Conservation (phyloP, 2,797 vertebrate species). For the Distichodus sexfasciatus region DNA sequence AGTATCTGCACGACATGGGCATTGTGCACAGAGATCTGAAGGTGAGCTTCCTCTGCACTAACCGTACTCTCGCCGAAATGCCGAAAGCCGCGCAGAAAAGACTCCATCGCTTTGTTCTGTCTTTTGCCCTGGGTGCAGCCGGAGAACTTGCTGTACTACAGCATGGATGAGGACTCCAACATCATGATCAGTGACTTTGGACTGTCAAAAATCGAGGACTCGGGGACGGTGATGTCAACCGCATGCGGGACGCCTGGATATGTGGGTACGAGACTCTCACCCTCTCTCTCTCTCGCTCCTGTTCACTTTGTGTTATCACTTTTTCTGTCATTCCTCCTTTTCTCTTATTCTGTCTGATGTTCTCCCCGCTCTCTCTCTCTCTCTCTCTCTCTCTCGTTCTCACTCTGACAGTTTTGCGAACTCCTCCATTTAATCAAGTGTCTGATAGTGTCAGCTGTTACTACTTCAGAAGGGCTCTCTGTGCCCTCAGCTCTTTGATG, state of each 20-base stretch:
- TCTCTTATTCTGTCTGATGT: too few relatives aligned
- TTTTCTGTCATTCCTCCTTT: not conserved
- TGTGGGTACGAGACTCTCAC: constrained; percentile 76
- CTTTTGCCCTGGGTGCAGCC: constrained; percentile 71
- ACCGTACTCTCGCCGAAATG: not conserved
- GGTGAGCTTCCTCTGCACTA: constrained; percentile 63
- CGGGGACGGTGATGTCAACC: constrained; percentile 90
- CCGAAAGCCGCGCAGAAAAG: not conserved
- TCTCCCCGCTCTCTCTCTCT: constrained; percentile 2
- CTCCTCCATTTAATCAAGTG: constrained; percentile 55
- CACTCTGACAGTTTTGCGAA: constrained; percentile 45
- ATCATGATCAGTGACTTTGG: constrained; percentile 99
- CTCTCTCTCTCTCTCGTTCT: constrained; percentile 44
- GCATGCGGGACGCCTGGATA: constrained; percentile 97
- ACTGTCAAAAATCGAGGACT: constrained; percentile 92
- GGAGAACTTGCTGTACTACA: constrained; percentile 95
- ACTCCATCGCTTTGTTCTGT: not conserved
- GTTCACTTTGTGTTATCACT: constrained; percentile 3
- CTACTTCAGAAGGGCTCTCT: constrained; percentile 61
- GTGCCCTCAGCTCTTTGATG: constrained; percentile 42
- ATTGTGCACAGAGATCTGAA: constrained; percentile 95
- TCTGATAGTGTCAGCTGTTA: constrained; percentile 55
- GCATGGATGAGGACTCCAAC: constrained; percentile 95
- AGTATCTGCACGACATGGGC: constrained; percentile 93
- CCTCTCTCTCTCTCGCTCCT: not conserved